phyloP scores from a whole-genome alignment of 2,888 invertebrate species.

The Synergus umbraculus region DNA sequence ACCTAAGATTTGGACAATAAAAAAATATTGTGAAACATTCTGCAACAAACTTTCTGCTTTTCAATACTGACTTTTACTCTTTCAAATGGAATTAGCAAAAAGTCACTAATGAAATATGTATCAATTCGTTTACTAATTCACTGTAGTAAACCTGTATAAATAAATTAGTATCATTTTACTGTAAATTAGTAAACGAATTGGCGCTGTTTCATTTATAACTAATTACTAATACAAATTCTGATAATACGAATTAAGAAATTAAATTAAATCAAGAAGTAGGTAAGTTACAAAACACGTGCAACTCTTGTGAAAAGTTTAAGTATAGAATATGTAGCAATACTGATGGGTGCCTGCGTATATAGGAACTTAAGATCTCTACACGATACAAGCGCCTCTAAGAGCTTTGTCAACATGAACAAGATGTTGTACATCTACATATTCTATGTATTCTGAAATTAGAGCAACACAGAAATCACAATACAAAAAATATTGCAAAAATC shows the following conservation, averaged over 20 bases:
- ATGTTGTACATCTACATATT: background rate
- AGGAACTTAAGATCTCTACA: background rate
- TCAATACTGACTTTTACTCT: no score
- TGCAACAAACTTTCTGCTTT: no score
- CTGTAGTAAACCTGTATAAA: no score
- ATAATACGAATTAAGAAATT: background rate
- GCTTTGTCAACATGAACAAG: constrained; percentile 29
- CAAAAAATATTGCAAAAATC: background rate
- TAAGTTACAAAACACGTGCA: background rate
- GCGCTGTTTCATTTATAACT: no score
- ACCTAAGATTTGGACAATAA: no score
- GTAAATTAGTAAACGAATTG: no score
- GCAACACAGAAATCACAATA: background rate
- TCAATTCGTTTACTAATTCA: no score
- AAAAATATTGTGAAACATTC: no score
- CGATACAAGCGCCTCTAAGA: constrained; percentile 10
- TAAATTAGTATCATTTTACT: no score
- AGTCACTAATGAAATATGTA: no score
- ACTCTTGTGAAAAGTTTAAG: background rate
- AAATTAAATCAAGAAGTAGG: background rate
- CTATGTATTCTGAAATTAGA: constrained; percentile 6
- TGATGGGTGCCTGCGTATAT: background rate
- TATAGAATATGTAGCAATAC: constrained; percentile 1
- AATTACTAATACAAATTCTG: no score
- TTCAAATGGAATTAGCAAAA: no score